Conservation (phyloP, 2,797 vertebrate genomes). For the Hoplostethus atlanticus region DNA sequence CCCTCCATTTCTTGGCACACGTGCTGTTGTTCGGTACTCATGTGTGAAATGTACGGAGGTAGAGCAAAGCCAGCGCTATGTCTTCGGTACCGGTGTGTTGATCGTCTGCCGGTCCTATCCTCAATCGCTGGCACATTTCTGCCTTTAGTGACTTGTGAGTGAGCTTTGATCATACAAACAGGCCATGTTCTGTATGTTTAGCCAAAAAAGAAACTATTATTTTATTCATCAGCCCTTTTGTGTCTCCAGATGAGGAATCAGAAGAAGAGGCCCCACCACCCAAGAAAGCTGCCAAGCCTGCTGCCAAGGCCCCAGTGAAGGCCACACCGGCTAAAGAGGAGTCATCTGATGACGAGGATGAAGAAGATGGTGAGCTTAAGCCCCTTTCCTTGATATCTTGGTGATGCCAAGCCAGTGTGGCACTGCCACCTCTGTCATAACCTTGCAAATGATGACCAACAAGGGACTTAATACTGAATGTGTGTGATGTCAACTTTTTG, state of each 20-base stretch:
- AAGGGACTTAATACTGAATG: constrained; percentile 87
- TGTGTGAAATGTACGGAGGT: constrained; percentile 81
- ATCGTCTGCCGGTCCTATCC: constrained; percentile 80
- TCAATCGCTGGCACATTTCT: constrained; percentile 75
- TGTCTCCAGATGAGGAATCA: constrained; percentile 63
- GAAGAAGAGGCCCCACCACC: constrained; percentile 75
- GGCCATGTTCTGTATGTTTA: too few species aligned
- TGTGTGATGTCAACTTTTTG: constrained; percentile 58
- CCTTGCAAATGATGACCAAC: constrained; percentile 73
- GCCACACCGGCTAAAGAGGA: constrained; percentile 45
- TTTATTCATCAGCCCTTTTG: too few species aligned
- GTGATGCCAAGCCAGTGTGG: neutral
- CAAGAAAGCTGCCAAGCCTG: constrained; percentile 56
- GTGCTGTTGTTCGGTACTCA: constrained; percentile 68
- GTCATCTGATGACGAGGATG: constrained; percentile 66
- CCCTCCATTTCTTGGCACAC: constrained; percentile 83
- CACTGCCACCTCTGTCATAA: neutral
- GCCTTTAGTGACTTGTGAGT: too few species aligned
- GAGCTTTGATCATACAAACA: too few species aligned
- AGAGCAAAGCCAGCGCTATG: constrained; percentile 80
- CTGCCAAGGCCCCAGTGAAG: constrained; percentile 28
- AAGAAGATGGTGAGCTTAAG: constrained; percentile 50
- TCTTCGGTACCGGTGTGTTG: constrained; percentile 82
- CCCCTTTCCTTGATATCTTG: neutral
- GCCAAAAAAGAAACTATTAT: too few species aligned